Conservation (phyloP, 2,888 invertebrate species). For the Aplocera efformata region DNA sequence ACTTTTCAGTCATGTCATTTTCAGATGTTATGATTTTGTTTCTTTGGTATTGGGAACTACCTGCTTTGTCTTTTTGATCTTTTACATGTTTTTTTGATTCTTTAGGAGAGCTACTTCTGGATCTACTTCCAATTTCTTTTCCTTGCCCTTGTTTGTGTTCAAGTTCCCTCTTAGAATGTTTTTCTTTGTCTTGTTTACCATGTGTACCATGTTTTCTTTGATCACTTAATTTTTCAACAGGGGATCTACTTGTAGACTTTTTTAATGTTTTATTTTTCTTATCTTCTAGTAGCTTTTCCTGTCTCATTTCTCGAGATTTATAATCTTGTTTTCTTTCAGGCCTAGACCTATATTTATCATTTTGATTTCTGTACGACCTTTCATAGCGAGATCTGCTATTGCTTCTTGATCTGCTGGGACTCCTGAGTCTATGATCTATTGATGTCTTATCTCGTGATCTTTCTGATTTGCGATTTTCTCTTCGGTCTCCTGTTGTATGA, state of each 20-base stretch:
- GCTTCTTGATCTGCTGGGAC: slow-evolving; percentile 5
- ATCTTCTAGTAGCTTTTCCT: no score
- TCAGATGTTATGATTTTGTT: no score
- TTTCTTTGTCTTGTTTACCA: neutral
- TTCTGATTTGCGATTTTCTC: neutral
- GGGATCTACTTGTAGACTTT: slow-evolving; percentile 4
- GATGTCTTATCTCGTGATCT: slow-evolving; percentile 1
- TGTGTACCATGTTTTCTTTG: neutral
- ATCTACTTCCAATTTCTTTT: neutral
- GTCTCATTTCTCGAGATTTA: no score
- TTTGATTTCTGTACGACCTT: slow-evolving; percentile 6
- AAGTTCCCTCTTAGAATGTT: neutral
- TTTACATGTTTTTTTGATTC: neutral
- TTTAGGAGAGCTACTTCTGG: neutral
- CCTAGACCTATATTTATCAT: neutral
- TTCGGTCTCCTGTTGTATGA: slow-evolving; percentile 6
- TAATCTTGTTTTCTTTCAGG: no score
- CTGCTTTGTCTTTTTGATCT: no score
- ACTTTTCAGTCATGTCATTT: no score
- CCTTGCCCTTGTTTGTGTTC: neutral
- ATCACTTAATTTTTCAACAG: slow-evolving; percentile 1
- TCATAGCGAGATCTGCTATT: slow-evolving; percentile 4
- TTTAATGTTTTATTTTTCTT: neutral
- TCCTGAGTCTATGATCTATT: slow-evolving; percentile 1
- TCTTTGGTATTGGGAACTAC: no score